Evolutionary conservation across 2,888 invertebrate genomes (phyloP), one percentile per base, ranked within the genome.

Genomic region (Microdon myrmicae): DNA sequence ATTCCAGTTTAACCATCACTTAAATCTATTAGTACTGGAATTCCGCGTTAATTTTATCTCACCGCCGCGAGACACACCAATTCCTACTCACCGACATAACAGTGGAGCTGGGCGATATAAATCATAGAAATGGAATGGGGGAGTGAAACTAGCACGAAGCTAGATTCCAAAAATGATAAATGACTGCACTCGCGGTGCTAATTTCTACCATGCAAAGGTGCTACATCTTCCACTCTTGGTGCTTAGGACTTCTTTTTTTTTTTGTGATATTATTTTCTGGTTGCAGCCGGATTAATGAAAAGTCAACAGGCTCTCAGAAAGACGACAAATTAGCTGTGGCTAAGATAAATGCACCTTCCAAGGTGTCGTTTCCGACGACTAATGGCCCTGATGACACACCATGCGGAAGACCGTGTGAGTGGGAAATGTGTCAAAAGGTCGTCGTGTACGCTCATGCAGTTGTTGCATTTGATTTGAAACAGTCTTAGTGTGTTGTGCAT

Each of bases 151-250:
- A 51, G 47, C 43, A 41, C 64, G 55, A 56, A 58, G 45, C 51
- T 51, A 58, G 64, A 64, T 64, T 64, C 64, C 43, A 51, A 43
- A 64, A 47, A 64, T 64, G 64, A 64, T 64, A 64, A 64, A 64
- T 64, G 64, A 53, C 58, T 64, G 58, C 64, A 64, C 64, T 64
- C 53, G 64, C 43, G 58, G 58, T 53, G 64, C 64, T 64, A 64
- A 64, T 64, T 64, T 64, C 45, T 32, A 47, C 39, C 47, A 44
- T 53, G 41, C 45, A 45, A 51, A 64, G 45, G 51, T 64, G 58
- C 64, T 51, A 51, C 22, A 43, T 35, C 19, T 35, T 25, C 43
- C 34, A 13, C 41, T 53, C 7, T 22, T 8, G 22, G 23, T 37
- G 22, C 28, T 32, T 49, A 41, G 25, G 13, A 51, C 8, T 51